Evolutionary conservation across 2,888 invertebrate species (phyloP), one percentile per base, ranked within the genome.

Genomic region (Folsomia manolachei): DNA sequence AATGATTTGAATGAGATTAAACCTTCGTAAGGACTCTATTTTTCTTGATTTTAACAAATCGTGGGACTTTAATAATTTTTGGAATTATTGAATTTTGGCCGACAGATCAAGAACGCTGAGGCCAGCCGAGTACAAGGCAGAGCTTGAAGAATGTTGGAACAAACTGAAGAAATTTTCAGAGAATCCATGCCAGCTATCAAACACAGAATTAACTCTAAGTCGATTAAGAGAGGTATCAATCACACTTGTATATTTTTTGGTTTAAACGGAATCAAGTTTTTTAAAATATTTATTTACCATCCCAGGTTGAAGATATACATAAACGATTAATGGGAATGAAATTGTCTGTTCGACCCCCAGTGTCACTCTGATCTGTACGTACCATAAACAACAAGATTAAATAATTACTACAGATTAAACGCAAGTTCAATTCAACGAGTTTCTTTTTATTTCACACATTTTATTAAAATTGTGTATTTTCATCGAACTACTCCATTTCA

Each of bases 151-250:
- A 1, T 75, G 77, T 39, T 68, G 72, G 68, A 67, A 66, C 24
- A 71, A 67, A 56, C 51, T 77, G 1, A 70, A 71, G 19, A 23
- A 63, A n/a, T 74, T 75, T 63, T 62, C 70, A 56, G 71, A 39
- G 23, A 71, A 72, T 69, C 77, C 77, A 2, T 64, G 70, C 11
- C 70, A 74, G 24, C 63, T 77, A 14, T 64, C 60, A 7, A 70
- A 77, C 53, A 68, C 75, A 0, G 68, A 69, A 52, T 64, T 65
- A 24, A 71, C 77, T 4, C 27, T 75, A 27, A 56, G 64, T 25
- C 65, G 77, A 21, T 64, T 77, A 1, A 66, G 72, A 27, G 77
- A 77, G 69, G 77, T 75, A 52, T 23, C 51, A 51, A 51, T 11
- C 51, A 51, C 9, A 51, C 7, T n/a, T n/a, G 19, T 7, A 60